A percentile compares a stretch with the other conserved stretches of the same genome.
Conservation (phyloP, 2,113 vertebrate species). For the Sphyrna mokarran region DNA sequence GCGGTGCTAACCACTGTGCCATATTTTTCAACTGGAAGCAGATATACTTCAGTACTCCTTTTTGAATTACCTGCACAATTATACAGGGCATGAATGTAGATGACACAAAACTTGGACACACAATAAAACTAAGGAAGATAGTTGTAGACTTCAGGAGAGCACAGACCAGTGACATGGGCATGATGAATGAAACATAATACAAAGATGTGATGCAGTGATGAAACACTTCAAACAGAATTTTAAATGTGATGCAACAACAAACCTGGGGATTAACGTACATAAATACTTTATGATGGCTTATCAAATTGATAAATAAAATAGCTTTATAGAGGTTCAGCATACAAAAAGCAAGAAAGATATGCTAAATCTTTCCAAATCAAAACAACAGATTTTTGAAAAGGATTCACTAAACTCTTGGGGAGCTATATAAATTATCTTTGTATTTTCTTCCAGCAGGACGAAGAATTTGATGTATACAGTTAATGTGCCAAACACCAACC, state of each 20-base stretch:
- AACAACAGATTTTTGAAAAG: neutral
- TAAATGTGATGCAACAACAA: neutral
- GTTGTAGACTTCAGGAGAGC: neutral
- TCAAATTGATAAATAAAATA: neutral
- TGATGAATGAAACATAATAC: neutral
- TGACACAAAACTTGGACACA: neutral
- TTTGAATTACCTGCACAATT: neutral
- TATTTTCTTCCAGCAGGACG: neutral
- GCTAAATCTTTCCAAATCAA: neutral
- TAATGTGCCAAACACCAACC: constrained; percentile 53
- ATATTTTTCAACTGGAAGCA: neutral
- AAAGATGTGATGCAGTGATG: neutral
- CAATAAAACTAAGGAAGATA: neutral
- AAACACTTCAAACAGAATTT: neutral
- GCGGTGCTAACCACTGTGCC: too few relatives aligned
- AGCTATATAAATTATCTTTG: neutral
- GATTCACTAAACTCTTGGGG: neutral
- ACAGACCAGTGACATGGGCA: neutral
- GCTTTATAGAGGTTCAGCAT: neutral
- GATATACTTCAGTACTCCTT: neutral
- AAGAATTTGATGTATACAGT: neutral
- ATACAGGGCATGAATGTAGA: neutral
- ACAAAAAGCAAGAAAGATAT: too few relatives aligned
- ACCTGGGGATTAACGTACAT: neutral
- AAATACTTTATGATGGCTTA: neutral